Conservation (phyloP, 2,888 invertebrate species). For the Eristalinus sepulchralis region DNA sequence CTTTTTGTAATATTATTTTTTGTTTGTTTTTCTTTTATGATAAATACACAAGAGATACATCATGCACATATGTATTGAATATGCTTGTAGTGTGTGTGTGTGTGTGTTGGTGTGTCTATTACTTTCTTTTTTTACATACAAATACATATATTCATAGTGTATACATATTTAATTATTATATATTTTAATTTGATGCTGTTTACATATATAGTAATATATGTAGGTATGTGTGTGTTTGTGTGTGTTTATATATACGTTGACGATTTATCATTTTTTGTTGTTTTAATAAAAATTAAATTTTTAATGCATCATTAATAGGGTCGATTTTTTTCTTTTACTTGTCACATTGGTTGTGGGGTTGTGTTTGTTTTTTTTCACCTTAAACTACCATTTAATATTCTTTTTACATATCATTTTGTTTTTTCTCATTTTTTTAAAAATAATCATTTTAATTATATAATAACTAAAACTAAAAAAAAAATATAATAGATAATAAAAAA, state of each 20-base stretch:
- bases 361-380: conserved; percentile 33
- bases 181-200: conserved; percentile 43
- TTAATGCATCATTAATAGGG: conserved; percentile 59
- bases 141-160: conserved; percentile 69
- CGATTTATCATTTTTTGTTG: conserved; percentile 14
- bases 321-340: conserved; percentile 27
- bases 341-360: conserved; percentile 56
- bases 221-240: conserved; percentile 24
- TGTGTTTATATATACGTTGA: conserved; percentile 49
- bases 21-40: conserved; percentile 50
- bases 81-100: conserved; percentile 25
- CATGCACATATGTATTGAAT: conserved; percentile 65
- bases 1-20: conserved; percentile 42
- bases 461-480: conserved; percentile 66
- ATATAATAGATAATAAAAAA: conserved; percentile 60
- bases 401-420: conserved; percentile 33
- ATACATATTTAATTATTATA: conserved; percentile 52
- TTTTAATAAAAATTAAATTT: conserved; percentile 67
- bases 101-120: not conserved
- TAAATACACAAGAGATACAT: conserved; percentile 68
- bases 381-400: conserved; percentile 48
- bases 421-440: conserved; percentile 38
- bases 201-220: conserved; percentile 44
- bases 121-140: conserved; percentile 65
- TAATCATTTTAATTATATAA: conserved; percentile 57